Conservation (phyloP, 37 sponge, comb jelly and placozoan species). For the Beroe ovata region DNA sequence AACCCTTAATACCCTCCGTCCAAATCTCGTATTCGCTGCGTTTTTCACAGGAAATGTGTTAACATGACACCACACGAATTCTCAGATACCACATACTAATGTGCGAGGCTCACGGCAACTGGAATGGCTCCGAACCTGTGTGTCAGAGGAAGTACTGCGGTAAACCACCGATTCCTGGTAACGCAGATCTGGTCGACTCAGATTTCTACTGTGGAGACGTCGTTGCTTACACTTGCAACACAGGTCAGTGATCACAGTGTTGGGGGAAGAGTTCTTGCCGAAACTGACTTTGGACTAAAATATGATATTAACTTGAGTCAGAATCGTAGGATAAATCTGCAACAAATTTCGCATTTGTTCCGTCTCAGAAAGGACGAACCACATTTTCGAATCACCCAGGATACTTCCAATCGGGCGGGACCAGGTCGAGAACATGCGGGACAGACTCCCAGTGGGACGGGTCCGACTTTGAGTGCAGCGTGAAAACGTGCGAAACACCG, state of each 20-base stretch:
- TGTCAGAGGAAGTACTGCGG: conserved; percentile 50
- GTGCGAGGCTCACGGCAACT: conserved; percentile 49
- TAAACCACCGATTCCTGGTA: conserved; percentile 20
- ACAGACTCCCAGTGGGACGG: conserved; percentile 1
- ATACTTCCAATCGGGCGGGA: conserved; percentile 21
- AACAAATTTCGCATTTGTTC: too few relatives aligned
- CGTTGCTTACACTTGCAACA: conserved; percentile 1
- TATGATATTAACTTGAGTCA: too few relatives aligned
- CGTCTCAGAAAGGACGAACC: too few relatives aligned
- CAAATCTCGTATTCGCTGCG: too few relatives aligned
- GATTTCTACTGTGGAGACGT: conserved; percentile 37
- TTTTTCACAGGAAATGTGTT: too few relatives aligned
- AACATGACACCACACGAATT: too few relatives aligned
- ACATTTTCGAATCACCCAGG: conserved; percentile 14
- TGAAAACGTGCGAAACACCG: conserved; percentile 7
- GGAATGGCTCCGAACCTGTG: conserved; percentile 53
- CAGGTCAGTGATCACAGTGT: too few relatives aligned
- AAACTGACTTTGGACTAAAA: too few relatives aligned
- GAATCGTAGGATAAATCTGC: too few relatives aligned
- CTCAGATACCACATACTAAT: conserved; percentile 46
- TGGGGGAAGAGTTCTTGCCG: too few relatives aligned
- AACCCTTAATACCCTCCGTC: too few relatives aligned
- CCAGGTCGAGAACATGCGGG: not conserved
- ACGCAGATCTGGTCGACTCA: not conserved
- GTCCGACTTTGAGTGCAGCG: not conserved